phyloP scores from a whole-genome alignment of 1,140 invertebrate species.

The Trialeurodes vaporariorum region DNA sequence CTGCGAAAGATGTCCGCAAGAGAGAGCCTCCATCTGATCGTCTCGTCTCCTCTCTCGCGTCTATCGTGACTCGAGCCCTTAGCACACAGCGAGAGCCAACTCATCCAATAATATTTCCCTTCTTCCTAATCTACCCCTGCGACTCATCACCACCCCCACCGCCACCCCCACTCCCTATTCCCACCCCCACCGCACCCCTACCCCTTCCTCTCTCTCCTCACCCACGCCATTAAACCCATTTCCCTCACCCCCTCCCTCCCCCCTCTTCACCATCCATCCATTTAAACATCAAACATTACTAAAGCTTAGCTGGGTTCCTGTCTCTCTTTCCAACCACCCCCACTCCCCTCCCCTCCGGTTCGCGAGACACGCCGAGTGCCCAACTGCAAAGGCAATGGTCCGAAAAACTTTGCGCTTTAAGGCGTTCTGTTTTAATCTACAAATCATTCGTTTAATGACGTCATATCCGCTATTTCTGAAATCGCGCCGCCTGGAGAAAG shows the following conservation, averaged over 20 bases:
- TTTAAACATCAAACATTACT: background rate
- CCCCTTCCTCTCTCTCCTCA: background rate
- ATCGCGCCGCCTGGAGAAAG: background rate
- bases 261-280: background rate
- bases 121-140: background rate
- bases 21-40: too few relatives aligned
- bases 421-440: background rate
- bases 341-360: background rate
- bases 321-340: too few relatives aligned
- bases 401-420: background rate
- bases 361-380: too few relatives aligned
- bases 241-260: background rate
- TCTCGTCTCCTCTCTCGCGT: too few relatives aligned
- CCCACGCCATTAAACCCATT: background rate
- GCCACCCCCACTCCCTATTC: too few relatives aligned
- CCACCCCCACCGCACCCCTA: too few relatives aligned
- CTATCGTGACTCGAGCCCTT: background rate
- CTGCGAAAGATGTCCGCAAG: too few relatives aligned
- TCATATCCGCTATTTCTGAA: background rate
- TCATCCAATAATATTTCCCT: background rate
- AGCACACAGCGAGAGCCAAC: background rate
- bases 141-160: too few relatives aligned
- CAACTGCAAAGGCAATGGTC: background rate
- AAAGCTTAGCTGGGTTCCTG: too few relatives aligned
- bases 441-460: background rate